A percentile compares a stretch with the other conserved stretches of the same genome.
Evolutionary conservation across 2,888 invertebrate genomes (phyloP).

Genomic region (Sminthurinus aureus): DNA sequence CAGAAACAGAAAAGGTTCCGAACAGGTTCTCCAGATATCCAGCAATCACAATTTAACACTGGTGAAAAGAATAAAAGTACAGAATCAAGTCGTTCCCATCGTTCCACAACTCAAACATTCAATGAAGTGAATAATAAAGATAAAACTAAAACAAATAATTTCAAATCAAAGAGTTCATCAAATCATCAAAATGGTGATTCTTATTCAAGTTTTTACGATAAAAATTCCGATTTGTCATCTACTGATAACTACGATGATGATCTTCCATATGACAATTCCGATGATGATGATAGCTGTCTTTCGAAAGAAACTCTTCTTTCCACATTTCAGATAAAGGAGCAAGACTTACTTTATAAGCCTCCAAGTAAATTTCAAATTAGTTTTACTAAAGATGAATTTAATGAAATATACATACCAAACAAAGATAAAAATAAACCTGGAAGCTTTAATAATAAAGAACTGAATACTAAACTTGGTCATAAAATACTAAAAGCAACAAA

Average conservation of each 20-base stretch:
- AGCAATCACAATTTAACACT: no score
- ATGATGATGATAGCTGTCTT: not conserved
- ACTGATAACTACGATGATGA: no score
- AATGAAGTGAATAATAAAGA: not conserved
- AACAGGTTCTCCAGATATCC: no score
- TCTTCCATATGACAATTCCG: not conserved
- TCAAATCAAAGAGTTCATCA: not conserved
- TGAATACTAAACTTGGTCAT: not conserved
- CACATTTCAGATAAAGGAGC: not conserved
- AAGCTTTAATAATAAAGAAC: not conserved
- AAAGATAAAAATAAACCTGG: no score
- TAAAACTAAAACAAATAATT: not conserved
- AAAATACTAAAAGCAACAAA: conserved; percentile 5
- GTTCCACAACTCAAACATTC: not conserved
- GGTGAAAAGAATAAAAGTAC: no score
- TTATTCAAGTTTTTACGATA: no score
- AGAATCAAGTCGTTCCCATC: no score
- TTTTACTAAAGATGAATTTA: not conserved
- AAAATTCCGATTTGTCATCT: no score
- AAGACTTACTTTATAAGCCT: not conserved
- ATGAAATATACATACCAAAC: no score
- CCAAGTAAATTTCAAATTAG: not conserved
- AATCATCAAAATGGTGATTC: not conserved
- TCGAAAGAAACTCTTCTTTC: not conserved
- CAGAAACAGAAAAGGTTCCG: no score